These are phyloP conservation scores for Phrynocephalus forsythii DNA, from an alignment of 2,797 vertebrate genomes.

Conservation along the genomic window DNA sequence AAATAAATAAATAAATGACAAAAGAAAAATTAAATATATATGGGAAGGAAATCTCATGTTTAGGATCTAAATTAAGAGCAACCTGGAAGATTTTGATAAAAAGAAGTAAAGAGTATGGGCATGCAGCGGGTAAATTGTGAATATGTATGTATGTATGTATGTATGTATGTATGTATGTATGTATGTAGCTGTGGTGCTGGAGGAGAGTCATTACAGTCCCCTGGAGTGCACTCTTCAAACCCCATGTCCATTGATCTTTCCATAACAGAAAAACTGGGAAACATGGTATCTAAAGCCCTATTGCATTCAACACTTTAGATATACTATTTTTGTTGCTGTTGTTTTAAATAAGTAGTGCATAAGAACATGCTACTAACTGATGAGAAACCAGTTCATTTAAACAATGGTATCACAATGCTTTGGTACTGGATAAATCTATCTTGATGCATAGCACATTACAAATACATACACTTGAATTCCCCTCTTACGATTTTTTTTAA, in stretches of 20 bases:
- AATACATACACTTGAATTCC: conserved; percentile 61
- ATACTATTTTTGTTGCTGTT: conserved; percentile 45
- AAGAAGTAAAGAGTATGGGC: not conserved
- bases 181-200: no score
- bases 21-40: not conserved
- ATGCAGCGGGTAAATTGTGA: no score
- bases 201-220: not conserved
- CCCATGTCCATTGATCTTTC: conserved; percentile 3
- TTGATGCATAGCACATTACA: conserved; percentile 57
- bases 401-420: conserved; percentile 51
- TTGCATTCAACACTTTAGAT: conserved; percentile 18
- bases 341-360: conserved; percentile 44
- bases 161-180: not conserved
- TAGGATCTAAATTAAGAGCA: not conserved
- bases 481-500: conserved; percentile 56
- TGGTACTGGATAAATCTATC: conserved; percentile 45
- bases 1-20: no score
- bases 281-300: conserved; percentile 37
- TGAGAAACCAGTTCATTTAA: conserved; percentile 54
- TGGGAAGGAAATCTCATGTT: not conserved
- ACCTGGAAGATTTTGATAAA: not conserved
- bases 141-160: not conserved
- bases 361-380: conserved; percentile 57
- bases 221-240: not conserved
- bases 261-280: conserved; percentile 17